phyloP scores from a whole-genome alignment of 2,113 vertebrate species.

The Choloepus hoffmanni region DNA sequence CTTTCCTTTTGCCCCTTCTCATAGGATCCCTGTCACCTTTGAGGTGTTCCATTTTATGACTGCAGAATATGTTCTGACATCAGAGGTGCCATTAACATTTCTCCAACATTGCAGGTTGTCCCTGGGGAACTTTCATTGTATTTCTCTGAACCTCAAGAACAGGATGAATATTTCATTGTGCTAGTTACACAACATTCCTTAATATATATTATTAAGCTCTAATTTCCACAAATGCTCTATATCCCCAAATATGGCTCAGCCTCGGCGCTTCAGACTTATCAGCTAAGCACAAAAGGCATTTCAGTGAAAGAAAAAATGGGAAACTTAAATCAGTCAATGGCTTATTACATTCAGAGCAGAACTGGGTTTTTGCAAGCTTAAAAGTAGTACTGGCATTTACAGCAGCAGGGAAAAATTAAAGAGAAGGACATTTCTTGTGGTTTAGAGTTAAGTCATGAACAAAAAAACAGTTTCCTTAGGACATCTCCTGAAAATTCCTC shows the following conservation, averaged over 20 bases:
- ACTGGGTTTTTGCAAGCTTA: constrained; percentile 50
- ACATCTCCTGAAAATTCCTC: background rate
- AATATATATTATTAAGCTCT: constrained; percentile 43
- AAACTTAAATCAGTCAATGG: constrained; percentile 57
- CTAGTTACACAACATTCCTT: constrained; percentile 20
- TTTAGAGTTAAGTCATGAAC: constrained; percentile 16
- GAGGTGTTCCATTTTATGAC: constrained; percentile 44
- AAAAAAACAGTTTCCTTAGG: background rate
- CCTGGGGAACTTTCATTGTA: background rate
- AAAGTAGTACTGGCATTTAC: constrained; percentile 39
- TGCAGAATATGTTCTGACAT: background rate
- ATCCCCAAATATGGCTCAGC: background rate
- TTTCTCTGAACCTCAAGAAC: constrained; percentile 58
- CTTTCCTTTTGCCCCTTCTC: background rate
- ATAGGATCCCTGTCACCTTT: constrained; percentile 11
- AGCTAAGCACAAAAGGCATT: constrained; percentile 54
- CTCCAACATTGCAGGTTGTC: background rate
- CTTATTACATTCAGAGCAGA: constrained; percentile 39
- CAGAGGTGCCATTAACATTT: constrained; percentile 45
- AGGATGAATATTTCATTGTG: constrained; percentile 40
- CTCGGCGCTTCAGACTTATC: constrained; percentile 28
- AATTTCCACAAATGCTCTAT: constrained; percentile 22
- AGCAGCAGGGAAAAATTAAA: constrained; percentile 38
- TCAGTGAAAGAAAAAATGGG: constrained; percentile 50
- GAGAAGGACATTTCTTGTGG: constrained; percentile 40